Percentiles rank a stretch among this genome's conserved stretches.
Evolutionary conservation across 2,113 vertebrate species (phyloP).

Genomic region (Neotoma lepida): DNA sequence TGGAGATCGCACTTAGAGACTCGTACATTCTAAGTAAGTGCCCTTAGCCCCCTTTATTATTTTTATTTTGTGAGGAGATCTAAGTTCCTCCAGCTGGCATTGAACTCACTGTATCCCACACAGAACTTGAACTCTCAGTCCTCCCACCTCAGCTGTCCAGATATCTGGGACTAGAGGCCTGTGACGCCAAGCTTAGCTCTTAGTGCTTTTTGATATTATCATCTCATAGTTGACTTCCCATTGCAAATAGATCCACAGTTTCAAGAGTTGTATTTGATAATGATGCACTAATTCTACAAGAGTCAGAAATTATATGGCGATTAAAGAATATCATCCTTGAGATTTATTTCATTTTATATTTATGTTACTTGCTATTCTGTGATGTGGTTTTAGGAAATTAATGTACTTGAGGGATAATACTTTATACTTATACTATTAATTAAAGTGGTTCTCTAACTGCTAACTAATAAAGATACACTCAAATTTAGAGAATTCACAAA

Average conservation of each 20-base stretch:
- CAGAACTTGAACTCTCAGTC: neutral
- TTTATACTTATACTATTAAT: conserved; percentile 17
- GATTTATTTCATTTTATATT: conserved; percentile 48
- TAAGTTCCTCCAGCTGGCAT: neutral
- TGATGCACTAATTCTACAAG: neutral
- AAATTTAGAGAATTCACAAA: conserved; percentile 36
- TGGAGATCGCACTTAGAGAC: neutral
- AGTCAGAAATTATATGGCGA: neutral
- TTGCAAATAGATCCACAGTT: neutral
- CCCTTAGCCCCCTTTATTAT: too few species aligned
- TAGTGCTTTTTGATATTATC: neutral
- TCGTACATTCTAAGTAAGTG: neutral
- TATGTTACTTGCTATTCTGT: neutral
- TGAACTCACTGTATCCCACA: neutral
- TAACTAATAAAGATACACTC: conserved; percentile 24
- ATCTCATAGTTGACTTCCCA: conserved; percentile 25
- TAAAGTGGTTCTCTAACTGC: neutral
- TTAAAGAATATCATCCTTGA: neutral
- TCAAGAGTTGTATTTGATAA: neutral
- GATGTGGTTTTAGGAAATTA: conserved; percentile 43
- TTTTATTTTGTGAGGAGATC: neutral
- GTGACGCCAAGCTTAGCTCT: neutral
- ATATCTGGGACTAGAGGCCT: neutral
- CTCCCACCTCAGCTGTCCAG: neutral
- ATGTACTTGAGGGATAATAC: neutral